Evolutionary conservation across 2,888 invertebrate genomes (phyloP).

Genomic region (Sisyra terminalis): DNA sequence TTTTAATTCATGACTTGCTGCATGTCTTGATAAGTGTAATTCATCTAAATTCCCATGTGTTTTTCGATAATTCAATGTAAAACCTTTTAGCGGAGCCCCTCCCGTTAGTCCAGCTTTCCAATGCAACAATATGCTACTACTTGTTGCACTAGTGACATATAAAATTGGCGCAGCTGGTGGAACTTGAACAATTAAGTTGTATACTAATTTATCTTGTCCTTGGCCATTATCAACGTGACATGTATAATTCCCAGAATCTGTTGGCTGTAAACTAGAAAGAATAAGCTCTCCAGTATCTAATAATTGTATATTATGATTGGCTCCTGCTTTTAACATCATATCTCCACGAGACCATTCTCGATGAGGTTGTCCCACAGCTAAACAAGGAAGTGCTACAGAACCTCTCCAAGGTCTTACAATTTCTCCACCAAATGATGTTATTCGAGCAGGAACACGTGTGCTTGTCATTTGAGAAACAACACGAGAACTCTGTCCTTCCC

Average conservation of each 20-base stretch:
- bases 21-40: conserved; percentile 42
- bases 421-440: conserved; percentile 52
- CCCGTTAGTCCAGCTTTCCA: conserved; percentile 59
- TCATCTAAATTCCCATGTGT: conserved; percentile 49
- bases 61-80: conserved; percentile 46
- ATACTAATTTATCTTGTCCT: conserved; percentile 47
- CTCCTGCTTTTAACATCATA: conserved; percentile 36
- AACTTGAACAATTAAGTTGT: conserved; percentile 51
- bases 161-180: conserved; percentile 58
- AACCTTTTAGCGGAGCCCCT: conserved; percentile 49
- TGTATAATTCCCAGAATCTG: conserved; percentile 53
- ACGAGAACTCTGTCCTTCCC: conserved; percentile 57
- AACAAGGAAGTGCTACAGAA: conserved; percentile 43
- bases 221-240: conserved; percentile 53
- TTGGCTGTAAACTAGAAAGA: conserved; percentile 41
- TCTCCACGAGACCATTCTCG: conserved; percentile 48
- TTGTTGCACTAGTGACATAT: conserved; percentile 59
- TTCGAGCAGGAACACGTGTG: conserved; percentile 46
- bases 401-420: conserved; percentile 50
- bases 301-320: conserved; percentile 40
- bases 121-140: conserved; percentile 53
- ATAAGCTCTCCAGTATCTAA: conserved; percentile 48
- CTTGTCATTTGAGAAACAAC: conserved; percentile 50
- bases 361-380: conserved; percentile 46
- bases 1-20: conserved; percentile 50